phyloP scores from a whole-genome alignment of 2,113 vertebrate genomes.

The Furnarius figulus region DNA sequence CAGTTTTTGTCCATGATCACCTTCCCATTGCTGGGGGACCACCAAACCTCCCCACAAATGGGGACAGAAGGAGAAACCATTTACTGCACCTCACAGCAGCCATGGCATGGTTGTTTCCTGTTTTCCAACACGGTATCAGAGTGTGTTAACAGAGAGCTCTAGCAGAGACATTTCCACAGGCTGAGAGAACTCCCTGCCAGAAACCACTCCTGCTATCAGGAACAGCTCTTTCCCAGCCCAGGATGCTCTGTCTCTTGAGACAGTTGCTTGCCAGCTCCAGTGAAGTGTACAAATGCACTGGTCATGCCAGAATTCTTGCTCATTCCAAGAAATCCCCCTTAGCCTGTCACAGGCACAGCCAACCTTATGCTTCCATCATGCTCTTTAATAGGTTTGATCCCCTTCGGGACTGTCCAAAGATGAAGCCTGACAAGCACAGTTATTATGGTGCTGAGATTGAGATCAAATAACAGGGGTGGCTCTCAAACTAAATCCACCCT shows the following conservation, averaged over 20 bases:
- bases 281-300: not conserved
- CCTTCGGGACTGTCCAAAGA: not conserved
- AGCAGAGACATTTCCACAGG: not conserved
- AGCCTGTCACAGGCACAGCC: not conserved
- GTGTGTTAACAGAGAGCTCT: not conserved
- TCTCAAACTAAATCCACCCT: not conserved
- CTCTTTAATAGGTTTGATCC: not conserved
- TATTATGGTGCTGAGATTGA: not conserved
- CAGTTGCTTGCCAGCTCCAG: not conserved
- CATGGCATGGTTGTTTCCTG: not conserved
- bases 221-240: not conserved
- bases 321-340: not conserved
- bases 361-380: not conserved
- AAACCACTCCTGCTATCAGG: not conserved
- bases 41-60: not conserved
- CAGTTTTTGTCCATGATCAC: not conserved
- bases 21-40: not conserved
- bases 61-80: not conserved
- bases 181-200: not conserved
- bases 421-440: not conserved
- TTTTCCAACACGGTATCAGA: not conserved
- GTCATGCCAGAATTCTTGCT: not conserved
- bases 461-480: not conserved
- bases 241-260: not conserved
- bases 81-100: not conserved